These are phyloP conservation scores for Rhynchotus rufescens DNA, from an alignment of 2,797 vertebrate species.

Conservation along the genomic window DNA sequence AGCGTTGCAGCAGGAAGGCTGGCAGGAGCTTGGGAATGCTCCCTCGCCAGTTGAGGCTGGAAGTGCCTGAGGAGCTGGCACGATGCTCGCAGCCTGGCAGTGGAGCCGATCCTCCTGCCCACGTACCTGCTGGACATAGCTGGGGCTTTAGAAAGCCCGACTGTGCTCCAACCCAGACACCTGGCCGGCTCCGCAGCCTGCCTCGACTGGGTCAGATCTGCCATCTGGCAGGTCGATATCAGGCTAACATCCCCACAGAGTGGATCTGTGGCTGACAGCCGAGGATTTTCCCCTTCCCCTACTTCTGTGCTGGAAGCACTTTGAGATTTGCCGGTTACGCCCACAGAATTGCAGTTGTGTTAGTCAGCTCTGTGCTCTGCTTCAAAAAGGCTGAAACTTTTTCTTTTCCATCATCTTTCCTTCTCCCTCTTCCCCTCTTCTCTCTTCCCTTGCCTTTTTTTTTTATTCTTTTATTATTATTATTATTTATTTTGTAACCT, in stretches of 20 bases:
- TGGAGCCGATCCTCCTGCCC: background rate
- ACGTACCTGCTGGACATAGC: background rate
- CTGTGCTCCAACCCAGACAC: background rate
- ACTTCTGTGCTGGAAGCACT: background rate
- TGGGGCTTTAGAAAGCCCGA: background rate
- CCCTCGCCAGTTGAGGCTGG: background rate
- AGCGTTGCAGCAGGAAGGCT: background rate
- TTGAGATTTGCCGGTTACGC: background rate
- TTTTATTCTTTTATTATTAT: background rate
- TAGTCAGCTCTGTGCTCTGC: background rate
- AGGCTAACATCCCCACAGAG: background rate
- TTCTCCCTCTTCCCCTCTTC: background rate
- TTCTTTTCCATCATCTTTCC: background rate
- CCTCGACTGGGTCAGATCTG: background rate
- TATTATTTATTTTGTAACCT: too few relatives aligned
- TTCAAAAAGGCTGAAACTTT: background rate
- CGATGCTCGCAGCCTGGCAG: fast-evolving
- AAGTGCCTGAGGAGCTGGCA: background rate
- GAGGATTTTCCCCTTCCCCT: background rate
- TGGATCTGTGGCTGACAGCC: background rate
- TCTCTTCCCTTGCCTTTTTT: background rate
- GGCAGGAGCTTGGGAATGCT: background rate
- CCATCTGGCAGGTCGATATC: background rate
- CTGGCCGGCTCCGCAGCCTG: background rate
- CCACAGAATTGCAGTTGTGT: background rate